These are phyloP conservation scores for Taurulus bubalis DNA, from an alignment of 2,113 vertebrate species.

Conservation along the genomic window DNA sequence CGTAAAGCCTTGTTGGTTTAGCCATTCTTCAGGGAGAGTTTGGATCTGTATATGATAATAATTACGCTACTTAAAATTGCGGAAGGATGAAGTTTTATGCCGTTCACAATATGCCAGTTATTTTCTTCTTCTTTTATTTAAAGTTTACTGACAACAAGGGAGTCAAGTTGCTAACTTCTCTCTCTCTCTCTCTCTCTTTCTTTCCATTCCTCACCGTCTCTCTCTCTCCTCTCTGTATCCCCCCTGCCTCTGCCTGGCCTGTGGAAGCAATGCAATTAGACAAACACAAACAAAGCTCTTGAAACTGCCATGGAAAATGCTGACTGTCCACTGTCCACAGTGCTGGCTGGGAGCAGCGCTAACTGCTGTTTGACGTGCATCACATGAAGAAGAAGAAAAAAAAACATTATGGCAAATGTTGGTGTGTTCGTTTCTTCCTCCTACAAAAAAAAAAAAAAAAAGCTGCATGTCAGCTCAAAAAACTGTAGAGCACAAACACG, in stretches of 20 bases:
- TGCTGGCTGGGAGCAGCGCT: conserved; percentile 35
- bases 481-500: not conserved
- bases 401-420: conserved; percentile 1
- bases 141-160: conserved; percentile 11
- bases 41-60: not conserved
- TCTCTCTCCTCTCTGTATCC: conserved; percentile 15
- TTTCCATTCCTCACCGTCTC: not conserved
- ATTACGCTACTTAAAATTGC: not conserved
- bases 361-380: conserved; percentile 48
- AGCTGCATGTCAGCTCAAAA: not conserved
- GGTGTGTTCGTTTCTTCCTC: not conserved
- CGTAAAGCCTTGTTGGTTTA: conserved; percentile 20
- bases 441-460: not conserved
- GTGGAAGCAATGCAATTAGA: conserved; percentile 84
- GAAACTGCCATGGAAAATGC: conserved; percentile 64
- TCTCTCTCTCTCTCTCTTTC: not conserved
- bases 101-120: not conserved
- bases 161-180: conserved; percentile 12
- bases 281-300: conserved; percentile 78
- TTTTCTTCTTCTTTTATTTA: not conserved
- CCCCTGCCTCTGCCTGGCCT: conserved; percentile 63
- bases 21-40: not conserved
- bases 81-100: not conserved
- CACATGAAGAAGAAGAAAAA: conserved; percentile 1
- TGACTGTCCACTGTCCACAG: conserved; percentile 66